Evolutionary conservation across 2,113 vertebrate genomes (phyloP).

Genomic region (Triplophysa tibetana): DNA sequence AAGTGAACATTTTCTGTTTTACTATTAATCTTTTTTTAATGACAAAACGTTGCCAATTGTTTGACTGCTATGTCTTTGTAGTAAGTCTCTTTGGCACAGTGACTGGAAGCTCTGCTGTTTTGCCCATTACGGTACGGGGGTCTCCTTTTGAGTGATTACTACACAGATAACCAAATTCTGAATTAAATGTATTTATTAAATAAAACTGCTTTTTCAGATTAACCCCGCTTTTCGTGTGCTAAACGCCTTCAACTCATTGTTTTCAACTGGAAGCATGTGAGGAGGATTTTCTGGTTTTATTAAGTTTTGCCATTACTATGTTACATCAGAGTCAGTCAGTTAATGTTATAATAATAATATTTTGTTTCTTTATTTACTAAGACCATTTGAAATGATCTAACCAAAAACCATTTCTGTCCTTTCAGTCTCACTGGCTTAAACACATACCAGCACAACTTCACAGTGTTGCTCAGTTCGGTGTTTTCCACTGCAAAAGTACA

Average conservation of each 20-base stretch:
- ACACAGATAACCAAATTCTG: neutral
- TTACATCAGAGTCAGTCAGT: too few relatives aligned
- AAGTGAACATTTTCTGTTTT: constrained; percentile 3
- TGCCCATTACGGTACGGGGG: neutral
- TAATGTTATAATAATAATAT: neutral
- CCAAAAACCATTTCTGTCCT: neutral
- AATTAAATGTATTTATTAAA: neutral
- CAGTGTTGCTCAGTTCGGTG: constrained; percentile 39
- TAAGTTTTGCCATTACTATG: neutral
- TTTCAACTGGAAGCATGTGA: constrained; percentile 37
- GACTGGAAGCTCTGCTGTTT: accelerated
- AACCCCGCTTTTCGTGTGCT: accelerated
- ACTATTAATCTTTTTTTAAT: neutral
- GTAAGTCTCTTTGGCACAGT: constrained; percentile 39
- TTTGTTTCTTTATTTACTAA: neutral
- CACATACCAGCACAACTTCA: constrained; percentile 40
- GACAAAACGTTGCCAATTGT: neutral
- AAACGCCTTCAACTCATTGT: constrained; percentile 56
- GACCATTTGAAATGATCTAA: neutral
- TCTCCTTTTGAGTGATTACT: neutral
- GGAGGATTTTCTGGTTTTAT: neutral
- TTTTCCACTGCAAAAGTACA: constrained; percentile 41
- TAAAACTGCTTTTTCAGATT: constrained; percentile 56
- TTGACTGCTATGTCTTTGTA: neutral
- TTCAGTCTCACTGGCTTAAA: neutral